Conservation (phyloP, 2,113 vertebrate genomes). For the Tapirus terrestris region DNA sequence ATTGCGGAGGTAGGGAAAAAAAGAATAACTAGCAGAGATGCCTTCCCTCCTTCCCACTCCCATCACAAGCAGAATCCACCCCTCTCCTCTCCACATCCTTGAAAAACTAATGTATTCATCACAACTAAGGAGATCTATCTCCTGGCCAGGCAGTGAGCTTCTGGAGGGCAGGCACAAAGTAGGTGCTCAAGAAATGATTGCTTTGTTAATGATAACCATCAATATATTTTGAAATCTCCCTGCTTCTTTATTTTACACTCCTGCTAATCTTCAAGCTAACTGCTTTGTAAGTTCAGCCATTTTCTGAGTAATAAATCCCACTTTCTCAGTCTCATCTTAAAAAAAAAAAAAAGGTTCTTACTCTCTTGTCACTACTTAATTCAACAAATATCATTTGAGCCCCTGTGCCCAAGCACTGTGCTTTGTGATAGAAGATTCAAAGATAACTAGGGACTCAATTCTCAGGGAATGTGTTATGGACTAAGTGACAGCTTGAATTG, state of each 20-base stretch:
- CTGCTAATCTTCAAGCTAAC: neutral
- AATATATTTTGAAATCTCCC: neutral
- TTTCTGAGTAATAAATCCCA: neutral
- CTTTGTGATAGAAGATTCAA: neutral
- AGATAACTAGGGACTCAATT: neutral
- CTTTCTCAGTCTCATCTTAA: neutral
- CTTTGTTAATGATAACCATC: neutral
- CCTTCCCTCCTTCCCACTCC: neutral
- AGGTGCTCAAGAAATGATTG: neutral
- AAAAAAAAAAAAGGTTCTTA: neutral
- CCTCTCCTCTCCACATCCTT: neutral
- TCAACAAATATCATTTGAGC: neutral
- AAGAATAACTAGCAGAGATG: too few species aligned
- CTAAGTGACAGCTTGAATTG: neutral
- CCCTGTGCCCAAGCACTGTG: neutral
- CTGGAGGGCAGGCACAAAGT: neutral
- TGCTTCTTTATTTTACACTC: neutral
- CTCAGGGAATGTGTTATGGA: neutral
- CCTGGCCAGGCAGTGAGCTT: neutral
- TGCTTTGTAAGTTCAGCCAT: neutral
- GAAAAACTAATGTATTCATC: neutral
- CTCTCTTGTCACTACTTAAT: neutral
- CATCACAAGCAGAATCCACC: neutral
- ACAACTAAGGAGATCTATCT: neutral
- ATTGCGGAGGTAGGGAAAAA: too few species aligned